Percentiles rank a stretch among this genome's conserved stretches.
Conservation (phyloP, 1,140 invertebrate genomes). For the Lepidurus couesii region DNA sequence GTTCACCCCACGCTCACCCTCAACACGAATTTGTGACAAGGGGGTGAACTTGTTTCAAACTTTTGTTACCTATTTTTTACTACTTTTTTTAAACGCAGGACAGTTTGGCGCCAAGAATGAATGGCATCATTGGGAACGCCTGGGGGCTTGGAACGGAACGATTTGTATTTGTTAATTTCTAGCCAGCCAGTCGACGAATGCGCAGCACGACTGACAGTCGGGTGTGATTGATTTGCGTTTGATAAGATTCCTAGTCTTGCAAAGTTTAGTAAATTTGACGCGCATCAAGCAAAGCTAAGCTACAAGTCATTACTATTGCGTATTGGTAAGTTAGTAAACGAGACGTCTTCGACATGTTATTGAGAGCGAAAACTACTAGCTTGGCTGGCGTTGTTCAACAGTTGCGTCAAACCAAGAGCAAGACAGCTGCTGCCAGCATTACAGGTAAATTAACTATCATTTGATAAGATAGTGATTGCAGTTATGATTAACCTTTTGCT, state of each 20-base stretch:
- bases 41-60: not conserved
- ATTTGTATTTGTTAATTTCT: constrained; percentile 10
- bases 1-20: not conserved
- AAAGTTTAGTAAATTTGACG: not conserved
- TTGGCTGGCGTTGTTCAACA: not conserved
- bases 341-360: not conserved
- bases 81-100: not conserved
- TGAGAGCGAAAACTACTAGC: not conserved
- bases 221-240: not conserved
- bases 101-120: not conserved
- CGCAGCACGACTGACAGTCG: not conserved
- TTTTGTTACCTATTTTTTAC: not conserved
- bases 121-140: not conserved
- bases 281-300: not conserved
- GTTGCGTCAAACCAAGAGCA: not conserved
- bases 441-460: not conserved
- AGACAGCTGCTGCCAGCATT: not conserved
- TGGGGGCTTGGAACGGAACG: not conserved
- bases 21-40: not conserved
- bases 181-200: not conserved
- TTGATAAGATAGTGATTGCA: not conserved
- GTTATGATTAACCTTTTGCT: not conserved
- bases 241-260: not conserved
- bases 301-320: not conserved
- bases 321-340: not conserved